phyloP scores from a whole-genome alignment of 2,113 vertebrate genomes.

The Triplophysa siluroides region DNA sequence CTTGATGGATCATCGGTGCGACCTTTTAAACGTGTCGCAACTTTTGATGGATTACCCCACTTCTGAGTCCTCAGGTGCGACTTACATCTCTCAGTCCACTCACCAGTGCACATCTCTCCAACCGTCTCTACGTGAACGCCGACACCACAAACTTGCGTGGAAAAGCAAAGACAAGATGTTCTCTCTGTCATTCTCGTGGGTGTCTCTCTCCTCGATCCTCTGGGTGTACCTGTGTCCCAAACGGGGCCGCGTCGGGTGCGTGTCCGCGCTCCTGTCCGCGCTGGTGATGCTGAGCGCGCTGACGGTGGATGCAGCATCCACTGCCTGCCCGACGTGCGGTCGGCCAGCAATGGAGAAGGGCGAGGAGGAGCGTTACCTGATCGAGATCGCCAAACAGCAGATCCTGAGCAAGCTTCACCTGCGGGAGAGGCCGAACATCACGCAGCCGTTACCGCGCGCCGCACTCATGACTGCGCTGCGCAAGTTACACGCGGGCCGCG shows the following conservation, averaged over 20 bases:
- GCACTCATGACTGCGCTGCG: slow-evolving; percentile 83
- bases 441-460: slow-evolving; percentile 76
- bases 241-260: neutral
- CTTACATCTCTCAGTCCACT: slow-evolving; percentile 29
- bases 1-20: slow-evolving; percentile 73
- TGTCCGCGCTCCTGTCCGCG: slow-evolving; percentile 28
- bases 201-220: neutral
- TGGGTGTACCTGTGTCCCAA: slow-evolving; percentile 2
- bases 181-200: slow-evolving; percentile 44
- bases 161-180: slow-evolving; percentile 6
- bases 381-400: slow-evolving; percentile 83
- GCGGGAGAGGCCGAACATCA: slow-evolving; percentile 84
- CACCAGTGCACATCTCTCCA: slow-evolving; percentile 16
- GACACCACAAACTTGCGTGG: neutral
- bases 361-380: slow-evolving; percentile 77
- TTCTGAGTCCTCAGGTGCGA: slow-evolving; percentile 64
- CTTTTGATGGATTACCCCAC: slow-evolving; percentile 77
- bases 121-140: neutral
- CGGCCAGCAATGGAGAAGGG: slow-evolving; percentile 67
- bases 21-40: slow-evolving; percentile 73
- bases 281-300: slow-evolving; percentile 61
- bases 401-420: slow-evolving; percentile 87
- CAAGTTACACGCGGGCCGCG: slow-evolving; percentile 75
- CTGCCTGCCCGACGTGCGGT: slow-evolving; percentile 74
- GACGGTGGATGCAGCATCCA: slow-evolving; percentile 52